Conservation (phyloP, 2,113 vertebrate species). For the Vulpes lagopus region DNA sequence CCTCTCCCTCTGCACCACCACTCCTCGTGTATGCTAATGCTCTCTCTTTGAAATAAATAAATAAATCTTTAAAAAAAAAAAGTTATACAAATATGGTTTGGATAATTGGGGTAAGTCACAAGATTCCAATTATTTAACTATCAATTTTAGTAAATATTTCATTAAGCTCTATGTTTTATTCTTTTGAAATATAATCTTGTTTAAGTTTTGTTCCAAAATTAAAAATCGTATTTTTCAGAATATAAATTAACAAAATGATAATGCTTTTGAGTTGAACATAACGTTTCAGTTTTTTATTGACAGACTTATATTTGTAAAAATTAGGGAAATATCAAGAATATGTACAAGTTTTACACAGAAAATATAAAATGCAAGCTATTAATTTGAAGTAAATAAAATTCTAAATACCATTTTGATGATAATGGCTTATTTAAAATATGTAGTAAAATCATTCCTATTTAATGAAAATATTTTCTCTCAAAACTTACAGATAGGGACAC, state of each 20-base stretch:
- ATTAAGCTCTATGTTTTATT: not conserved
- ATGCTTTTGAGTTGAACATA: not conserved
- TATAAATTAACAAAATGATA: not conserved
- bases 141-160: not conserved
- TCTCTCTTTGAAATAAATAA: not conserved
- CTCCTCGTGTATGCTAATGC: too few species aligned
- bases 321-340: not conserved
- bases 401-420: not conserved
- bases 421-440: not conserved
- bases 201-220: not conserved
- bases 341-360: not conserved
- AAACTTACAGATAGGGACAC: not conserved
- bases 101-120: not conserved
- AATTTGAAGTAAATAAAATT: slow-evolving; percentile 9
- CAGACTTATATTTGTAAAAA: not conserved
- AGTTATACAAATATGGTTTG: not conserved
- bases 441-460: not conserved
- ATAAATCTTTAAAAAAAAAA: not conserved
- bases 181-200: slow-evolving; percentile 3
- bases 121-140: slow-evolving; percentile 33
- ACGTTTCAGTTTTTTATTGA: slow-evolving; percentile 23
- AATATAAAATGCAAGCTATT: slow-evolving; percentile 15
- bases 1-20: not conserved
- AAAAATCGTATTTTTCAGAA: not conserved
- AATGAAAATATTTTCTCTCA: slow-evolving; percentile 26